Conservation (phyloP, 2,888 invertebrate genomes). For the Linnaemya vulpina region DNA sequence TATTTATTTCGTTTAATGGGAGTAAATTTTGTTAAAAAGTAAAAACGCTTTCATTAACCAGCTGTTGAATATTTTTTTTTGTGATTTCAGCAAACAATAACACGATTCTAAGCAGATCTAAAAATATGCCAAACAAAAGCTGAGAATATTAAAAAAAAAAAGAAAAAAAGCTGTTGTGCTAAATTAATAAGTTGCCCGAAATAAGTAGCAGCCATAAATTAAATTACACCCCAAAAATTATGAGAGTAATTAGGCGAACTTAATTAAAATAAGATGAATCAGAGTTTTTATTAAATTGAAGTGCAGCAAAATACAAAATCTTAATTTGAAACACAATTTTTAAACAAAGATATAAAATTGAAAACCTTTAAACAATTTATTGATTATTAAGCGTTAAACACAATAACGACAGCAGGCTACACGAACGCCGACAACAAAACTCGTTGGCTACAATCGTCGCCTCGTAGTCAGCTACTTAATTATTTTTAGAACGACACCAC, state of each 20-base stretch:
- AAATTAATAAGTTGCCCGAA: background rate
- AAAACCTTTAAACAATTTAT: too few species aligned
- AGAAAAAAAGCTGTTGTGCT: background rate
- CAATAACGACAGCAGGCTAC: too few species aligned
- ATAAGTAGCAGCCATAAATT: background rate
- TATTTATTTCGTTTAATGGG: background rate
- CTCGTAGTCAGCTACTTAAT: too few species aligned
- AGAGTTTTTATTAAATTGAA: too few species aligned
- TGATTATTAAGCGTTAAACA: too few species aligned
- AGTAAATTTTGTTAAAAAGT: background rate
- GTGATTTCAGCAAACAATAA: background rate
- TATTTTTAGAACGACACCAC: too few species aligned
- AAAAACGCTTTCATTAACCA: background rate
- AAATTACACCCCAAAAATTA: slow-evolving; percentile 13
- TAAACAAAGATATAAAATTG: too few species aligned
- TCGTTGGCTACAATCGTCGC: too few species aligned
- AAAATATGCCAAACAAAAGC: background rate
- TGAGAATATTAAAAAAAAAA: background rate
- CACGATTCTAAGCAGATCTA: background rate
- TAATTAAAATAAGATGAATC: background rate
- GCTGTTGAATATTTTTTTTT: background rate
- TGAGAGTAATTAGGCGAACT: background rate
- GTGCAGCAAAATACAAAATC: background rate
- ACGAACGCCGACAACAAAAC: too few species aligned
- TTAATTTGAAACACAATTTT: background rate